Base-by-base conservation (phyloP, 2,888 invertebrate species). In the Synanthedon andrenaeformis region DNA sequence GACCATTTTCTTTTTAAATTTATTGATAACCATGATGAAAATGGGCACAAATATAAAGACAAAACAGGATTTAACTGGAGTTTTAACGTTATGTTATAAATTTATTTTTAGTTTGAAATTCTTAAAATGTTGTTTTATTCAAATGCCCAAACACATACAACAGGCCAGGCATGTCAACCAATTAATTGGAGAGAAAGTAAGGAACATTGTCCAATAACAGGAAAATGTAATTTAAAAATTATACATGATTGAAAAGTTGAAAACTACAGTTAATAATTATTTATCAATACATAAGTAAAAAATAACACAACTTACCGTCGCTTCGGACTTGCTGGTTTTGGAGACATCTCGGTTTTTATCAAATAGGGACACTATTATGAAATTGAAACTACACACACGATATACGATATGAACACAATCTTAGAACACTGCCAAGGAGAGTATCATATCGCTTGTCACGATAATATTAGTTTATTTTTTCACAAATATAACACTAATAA, bases 241-340 rank as follows among this genome's bases (percentile, higher is more conserved):
- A 49, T 23, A 8, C 45, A 45, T 14, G 17, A 49, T 10, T 49
- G 11, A 17, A 19, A 49, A 14, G 17, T 49, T 49, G 12, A 49
- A 14, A 2, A 4, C n/a, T 8, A 49, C 4, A 17, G 45, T 11
- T 8, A 45, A 45, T 45, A 13, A 45, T 12, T 49, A 23, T 49
- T 49, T 28, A n/a, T 12, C 1, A 14, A n/a, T n/a, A 51, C 28
- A 5, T 35, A 35, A 35, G 6, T 35, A 51, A 1, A 41, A 53
- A 49, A 41, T 41, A n/a, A 51, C 6, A 28, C 3, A 35, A 59
- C 67, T 89, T 80, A 93, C 93, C 92, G 91, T 79, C 92, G 89
- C 82, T 92, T 93, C 72, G 92, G 92, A 84, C 90, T 92, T 61
- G 90, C 86, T 70, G 85, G 85, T 72, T 88, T 89, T 57, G 84